Conservation (phyloP, 23 tunicate genomes). For the Aplidium turbinatum region DNA sequence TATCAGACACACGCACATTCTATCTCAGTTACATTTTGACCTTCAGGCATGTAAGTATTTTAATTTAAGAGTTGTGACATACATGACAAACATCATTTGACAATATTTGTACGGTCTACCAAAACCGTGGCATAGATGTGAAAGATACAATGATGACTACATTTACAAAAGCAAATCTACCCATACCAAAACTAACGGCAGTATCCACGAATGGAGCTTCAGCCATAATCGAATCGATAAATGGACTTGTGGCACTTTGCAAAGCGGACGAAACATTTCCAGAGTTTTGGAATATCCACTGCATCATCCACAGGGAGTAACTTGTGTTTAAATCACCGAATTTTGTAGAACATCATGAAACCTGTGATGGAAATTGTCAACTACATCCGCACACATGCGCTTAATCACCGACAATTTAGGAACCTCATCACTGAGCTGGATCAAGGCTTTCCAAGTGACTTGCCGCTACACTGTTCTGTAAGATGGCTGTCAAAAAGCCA, state of each 20-base stretch:
- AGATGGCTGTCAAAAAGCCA: too few relatives aligned
- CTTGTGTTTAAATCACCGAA: slow-evolving; percentile 49
- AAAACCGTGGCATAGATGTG: slow-evolving; percentile 45
- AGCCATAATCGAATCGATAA: slow-evolving; percentile 40
- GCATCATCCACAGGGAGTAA: slow-evolving; percentile 51
- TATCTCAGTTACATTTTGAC: too few relatives aligned
- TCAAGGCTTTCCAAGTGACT: slow-evolving; percentile 53
- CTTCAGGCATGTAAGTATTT: too few relatives aligned
- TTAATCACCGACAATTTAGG: slow-evolving; percentile 56
- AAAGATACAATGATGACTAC: slow-evolving; percentile 43
- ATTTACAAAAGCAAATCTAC: slow-evolving; percentile 37
- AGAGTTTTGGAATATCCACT: slow-evolving; percentile 48
- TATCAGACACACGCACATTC: too few relatives aligned
- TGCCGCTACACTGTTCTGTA: slow-evolving; percentile 53
- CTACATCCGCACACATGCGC: slow-evolving; percentile 62
- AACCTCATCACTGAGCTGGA: slow-evolving; percentile 56
- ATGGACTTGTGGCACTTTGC: slow-evolving; percentile 52
- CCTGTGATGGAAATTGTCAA: slow-evolving; percentile 53
- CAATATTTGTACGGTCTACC: too few relatives aligned
- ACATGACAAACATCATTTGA: too few relatives aligned
- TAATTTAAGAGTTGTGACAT: too few relatives aligned
- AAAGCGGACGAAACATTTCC: slow-evolving; percentile 52
- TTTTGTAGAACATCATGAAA: slow-evolving; percentile 47
- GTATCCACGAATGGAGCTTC: slow-evolving; percentile 37
- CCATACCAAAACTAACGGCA: slow-evolving; percentile 37